Conservation (phyloP, 2,797 vertebrate species). For the Parauchenoglanis ngamensis region DNA sequence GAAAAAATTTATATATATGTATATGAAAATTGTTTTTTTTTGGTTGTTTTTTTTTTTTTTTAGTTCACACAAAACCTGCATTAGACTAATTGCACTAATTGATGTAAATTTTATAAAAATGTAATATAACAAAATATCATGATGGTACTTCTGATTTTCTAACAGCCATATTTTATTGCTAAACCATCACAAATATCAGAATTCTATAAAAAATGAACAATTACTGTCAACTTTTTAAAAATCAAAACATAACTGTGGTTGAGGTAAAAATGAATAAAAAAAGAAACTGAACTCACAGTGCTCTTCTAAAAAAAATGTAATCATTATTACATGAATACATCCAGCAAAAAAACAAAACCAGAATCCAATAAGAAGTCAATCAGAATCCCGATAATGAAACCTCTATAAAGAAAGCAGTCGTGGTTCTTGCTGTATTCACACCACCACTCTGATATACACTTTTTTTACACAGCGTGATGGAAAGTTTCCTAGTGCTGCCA, state of each 20-base stretch:
- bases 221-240: not conserved
- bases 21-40: no score
- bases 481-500: conserved; percentile 68
- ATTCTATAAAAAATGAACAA: no score
- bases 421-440: conserved; percentile 29
- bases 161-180: not conserved
- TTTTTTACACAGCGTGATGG: conserved; percentile 59
- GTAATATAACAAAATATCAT: not conserved
- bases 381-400: conserved; percentile 20
- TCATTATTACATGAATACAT: not conserved
- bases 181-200: not conserved
- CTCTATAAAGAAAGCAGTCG: not conserved
- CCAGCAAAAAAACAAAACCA: not conserved
- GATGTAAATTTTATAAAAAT: not conserved
- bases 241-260: not conserved
- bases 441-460: not conserved
- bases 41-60: no score
- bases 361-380: conserved; percentile 1
- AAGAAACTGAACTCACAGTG: not conserved
- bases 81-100: not conserved
- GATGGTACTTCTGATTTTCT: not conserved
- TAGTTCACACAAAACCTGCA: no score
- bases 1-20: not conserved
- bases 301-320: not conserved
- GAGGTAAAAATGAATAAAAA: not conserved